phyloP scores from a whole-genome alignment of 2,888 invertebrate species.

The Cybosia mesomella region DNA sequence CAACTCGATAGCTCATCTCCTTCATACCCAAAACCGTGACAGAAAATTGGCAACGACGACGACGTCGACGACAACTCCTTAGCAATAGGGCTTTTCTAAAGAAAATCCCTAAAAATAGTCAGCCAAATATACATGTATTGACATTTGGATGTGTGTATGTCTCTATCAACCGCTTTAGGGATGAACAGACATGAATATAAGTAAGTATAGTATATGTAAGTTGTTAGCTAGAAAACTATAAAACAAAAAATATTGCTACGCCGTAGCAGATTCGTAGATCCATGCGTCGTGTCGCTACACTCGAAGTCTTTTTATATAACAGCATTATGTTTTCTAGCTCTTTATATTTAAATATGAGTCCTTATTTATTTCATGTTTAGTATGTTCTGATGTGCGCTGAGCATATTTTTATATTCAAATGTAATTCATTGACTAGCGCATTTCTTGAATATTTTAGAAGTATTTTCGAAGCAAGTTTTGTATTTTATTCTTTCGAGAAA shows the following conservation, averaged over 20 bases:
- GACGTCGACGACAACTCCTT: too few species aligned
- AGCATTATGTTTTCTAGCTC: not conserved
- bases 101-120: too few species aligned
- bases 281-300: conserved; percentile 41
- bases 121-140: too few species aligned
- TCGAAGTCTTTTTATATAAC: conserved; percentile 35
- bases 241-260: conserved; percentile 32
- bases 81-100: too few species aligned
- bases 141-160: too few species aligned
- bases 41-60: too few species aligned
- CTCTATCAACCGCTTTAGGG: not conserved
- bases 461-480: not conserved
- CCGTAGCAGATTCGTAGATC: conserved; percentile 44
- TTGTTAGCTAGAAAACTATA: too few species aligned
- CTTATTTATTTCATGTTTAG: conserved; percentile 4
- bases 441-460: not conserved
- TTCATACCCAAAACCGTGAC: too few species aligned
- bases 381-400: conserved; percentile 12
- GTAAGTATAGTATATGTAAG: too few species aligned
- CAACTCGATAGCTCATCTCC: too few species aligned
- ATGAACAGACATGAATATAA: not conserved
- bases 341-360: conserved; percentile 9
- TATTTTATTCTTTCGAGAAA: not conserved
- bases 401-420: conserved; percentile 5
- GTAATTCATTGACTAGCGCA: not conserved